Base-by-base conservation (phyloP, 2,888 invertebrate species). In the Aporophyla nigra region DNA sequence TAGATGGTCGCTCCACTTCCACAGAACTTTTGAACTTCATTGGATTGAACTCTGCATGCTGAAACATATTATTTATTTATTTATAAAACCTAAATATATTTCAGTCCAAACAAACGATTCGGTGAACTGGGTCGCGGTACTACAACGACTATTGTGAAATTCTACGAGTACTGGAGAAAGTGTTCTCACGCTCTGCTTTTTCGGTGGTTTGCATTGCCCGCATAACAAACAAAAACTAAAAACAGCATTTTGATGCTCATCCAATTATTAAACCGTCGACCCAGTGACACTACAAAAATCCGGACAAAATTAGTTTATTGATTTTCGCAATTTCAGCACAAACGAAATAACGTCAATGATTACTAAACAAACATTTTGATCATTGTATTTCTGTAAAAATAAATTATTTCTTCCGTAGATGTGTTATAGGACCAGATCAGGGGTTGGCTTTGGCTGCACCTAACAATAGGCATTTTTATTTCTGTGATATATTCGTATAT, bases 1-100 rank as follows among this genome's bases (percentile, higher is more conserved):
- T 99, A 89, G 99, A 99, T 19, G 99, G 99, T 74, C 98, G 97
- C 95, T 99, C 99, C 88, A 99, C 99, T 96, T 99, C 99, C 74
- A 99, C 97, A 66, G 97, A 97, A 92, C 98, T 98, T 82, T 97
- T 97, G 93, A 99, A 99, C 94, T 98, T 98, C 87, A 98, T 97
- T 67, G 99, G 98, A 89, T 97, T 97, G 94, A 99, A 99, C 78
- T 97, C 97, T 88, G 97, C 95, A 96, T 98, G 98, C 97, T 98
- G 95, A 80, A 95, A 96, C 75, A 75, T 78, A 86, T 84, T 78
- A 71, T 61, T 53, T 53, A 53, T 61, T 53, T 53, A 53, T 56
- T 54, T 51, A 56, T 63, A 53, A 49, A 19, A 76, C 10, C 5
- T 65, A 54, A 61, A 53, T 51, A 27, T 53, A 21, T 40, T 69